Percentiles rank a stretch among this genome's conserved stretches.
These are phyloP conservation scores for Ciconia stormi DNA, from an alignment of 2,113 vertebrate species.

Conservation along the genomic window DNA sequence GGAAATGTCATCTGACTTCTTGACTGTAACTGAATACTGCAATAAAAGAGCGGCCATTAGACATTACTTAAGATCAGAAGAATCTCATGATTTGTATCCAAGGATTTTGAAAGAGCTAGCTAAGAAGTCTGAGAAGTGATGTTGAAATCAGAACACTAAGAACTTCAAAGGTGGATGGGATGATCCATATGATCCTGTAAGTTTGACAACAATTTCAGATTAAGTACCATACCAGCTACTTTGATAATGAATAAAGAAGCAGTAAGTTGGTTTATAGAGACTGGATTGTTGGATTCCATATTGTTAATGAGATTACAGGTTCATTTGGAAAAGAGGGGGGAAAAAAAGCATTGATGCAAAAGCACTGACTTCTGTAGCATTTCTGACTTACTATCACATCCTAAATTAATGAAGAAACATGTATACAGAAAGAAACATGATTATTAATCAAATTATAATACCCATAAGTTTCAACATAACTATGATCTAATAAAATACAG, in stretches of 20 bases:
- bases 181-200: neutral
- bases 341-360: neutral
- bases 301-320: neutral
- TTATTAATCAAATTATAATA: neutral
- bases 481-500: neutral
- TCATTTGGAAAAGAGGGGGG: neutral
- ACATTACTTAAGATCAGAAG: neutral
- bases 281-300: neutral
- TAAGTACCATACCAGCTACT: neutral
- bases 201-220: neutral
- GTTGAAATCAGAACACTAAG: neutral
- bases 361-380: neutral
- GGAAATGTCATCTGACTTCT: slow-evolving; percentile 31
- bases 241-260: neutral
- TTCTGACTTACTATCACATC: neutral
- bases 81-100: neutral
- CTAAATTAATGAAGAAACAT: neutral
- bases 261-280: neutral
- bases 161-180: neutral
- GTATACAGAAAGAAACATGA: neutral
- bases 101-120: neutral
- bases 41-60: neutral
- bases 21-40: slow-evolving; percentile 10
- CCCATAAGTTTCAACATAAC: neutral
- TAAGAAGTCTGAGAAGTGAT: neutral